Base-by-base conservation (phyloP, 2,888 invertebrate genomes). In the Cecidostiba fungosa region DNA sequence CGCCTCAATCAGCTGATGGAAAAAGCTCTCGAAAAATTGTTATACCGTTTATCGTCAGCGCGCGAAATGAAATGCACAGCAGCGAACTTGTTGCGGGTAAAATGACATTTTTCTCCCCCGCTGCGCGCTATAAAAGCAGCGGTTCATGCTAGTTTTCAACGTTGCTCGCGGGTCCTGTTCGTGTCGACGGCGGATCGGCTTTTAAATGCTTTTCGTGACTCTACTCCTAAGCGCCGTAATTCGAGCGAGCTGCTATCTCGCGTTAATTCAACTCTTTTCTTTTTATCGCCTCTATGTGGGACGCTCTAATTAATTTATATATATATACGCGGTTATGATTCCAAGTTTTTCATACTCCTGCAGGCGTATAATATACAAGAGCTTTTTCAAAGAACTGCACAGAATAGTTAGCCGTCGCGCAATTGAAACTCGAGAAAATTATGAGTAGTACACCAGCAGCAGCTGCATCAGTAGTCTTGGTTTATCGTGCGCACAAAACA, bases 171-270 rank as follows among this genome's bases (percentile, higher is more conserved):
- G 43, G n/a, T 72, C 62, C 36, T 39, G 47, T 66, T 62, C 47
- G 36, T 47, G 66, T 79, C 50, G 72, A 76, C 10, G 23, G 14
- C 6, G 74, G 36, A 80, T 77, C 77, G 77, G 23, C 29, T 77
- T 82, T 82, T 78, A 82, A 85, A 82, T 78, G 85, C 74, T 82
- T 82, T 81, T 43, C 85, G 85, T 85, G 82, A 77, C 85, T 82
- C 69, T 23, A 77, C 72, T 72, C 39, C 76, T 59, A 80, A 85
- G 32, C 50, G 54, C 32, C 32, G 12, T 16, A 47, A 78, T 84
- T 62, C 47, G 73, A 39, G 39, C 72, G 12, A 39, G 43, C 19
- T 70, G 32, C 39, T 59, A 84, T 66, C 74, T 32, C 66, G 47
- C 66, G 23, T 84, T 79, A 84, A 73, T 32, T 29, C 6, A 26